These are phyloP conservation scores for Hemithea aestivaria DNA, from an alignment of 2,888 invertebrate species.

Conservation along the genomic window DNA sequence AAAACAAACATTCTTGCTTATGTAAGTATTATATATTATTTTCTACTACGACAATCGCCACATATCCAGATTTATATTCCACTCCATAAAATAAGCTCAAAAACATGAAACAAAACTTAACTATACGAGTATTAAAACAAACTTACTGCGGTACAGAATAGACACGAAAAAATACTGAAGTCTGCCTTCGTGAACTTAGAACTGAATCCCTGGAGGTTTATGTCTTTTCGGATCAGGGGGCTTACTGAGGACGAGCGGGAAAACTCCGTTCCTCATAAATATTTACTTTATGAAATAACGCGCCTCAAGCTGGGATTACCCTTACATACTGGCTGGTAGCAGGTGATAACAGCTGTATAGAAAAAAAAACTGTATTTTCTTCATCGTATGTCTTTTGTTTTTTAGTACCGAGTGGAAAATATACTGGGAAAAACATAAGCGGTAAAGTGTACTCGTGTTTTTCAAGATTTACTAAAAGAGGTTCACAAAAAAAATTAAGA, in stretches of 20 bases:
- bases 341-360: conserved; percentile 66
- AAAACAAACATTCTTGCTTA: too few species aligned
- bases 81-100: too few species aligned
- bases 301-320: conserved; percentile 60
- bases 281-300: conserved; percentile 78
- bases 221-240: conserved; percentile 74
- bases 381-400: background rate
- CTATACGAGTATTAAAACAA: conserved; percentile 28
- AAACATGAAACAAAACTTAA: too few species aligned
- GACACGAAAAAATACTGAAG: conserved; percentile 44
- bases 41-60: too few species aligned
- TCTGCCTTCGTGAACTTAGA: conserved; percentile 70
- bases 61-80: too few species aligned
- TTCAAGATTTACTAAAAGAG: too few species aligned
- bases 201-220: conserved; percentile 74
- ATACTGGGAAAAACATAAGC: too few species aligned
- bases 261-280: conserved; percentile 74
- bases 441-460: too few species aligned
- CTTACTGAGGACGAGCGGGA: conserved; percentile 66
- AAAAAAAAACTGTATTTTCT: conserved; percentile 40
- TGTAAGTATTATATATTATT: too few species aligned
- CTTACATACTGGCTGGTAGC: conserved; percentile 54
- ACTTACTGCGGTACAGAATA: conserved; percentile 23
- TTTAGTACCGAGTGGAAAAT: too few species aligned
- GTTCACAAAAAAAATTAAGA: too few species aligned